Conservation (phyloP, 2,888 invertebrate species). For the Habrosyne pyritoides region DNA sequence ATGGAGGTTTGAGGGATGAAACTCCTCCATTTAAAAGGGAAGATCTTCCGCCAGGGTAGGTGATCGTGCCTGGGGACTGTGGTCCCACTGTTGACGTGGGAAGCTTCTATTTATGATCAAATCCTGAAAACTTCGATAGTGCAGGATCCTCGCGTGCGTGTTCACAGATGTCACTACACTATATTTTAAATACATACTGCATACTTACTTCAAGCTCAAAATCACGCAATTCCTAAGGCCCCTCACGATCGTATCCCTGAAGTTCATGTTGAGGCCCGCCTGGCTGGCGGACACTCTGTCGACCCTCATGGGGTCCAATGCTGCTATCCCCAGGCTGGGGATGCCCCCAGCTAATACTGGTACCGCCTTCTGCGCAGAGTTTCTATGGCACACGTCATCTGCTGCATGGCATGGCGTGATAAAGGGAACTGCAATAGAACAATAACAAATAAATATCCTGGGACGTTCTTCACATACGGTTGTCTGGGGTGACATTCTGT, state of each 20-base stretch:
- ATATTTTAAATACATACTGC: no score
- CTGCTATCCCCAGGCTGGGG: slow-evolving; percentile 51
- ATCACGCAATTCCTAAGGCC: slow-evolving; percentile 63
- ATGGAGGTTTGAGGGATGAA: no score
- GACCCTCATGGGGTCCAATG: slow-evolving; percentile 66
- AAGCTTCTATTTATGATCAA: no score
- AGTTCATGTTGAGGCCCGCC: slow-evolving; percentile 65
- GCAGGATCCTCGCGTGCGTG: no score
- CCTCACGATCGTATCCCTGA: slow-evolving; percentile 59
- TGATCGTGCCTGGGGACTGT: no score
- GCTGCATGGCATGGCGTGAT: slow-evolving; percentile 56
- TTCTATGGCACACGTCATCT: slow-evolving; percentile 53
- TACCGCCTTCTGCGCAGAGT: slow-evolving; percentile 57
- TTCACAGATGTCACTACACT: no score
- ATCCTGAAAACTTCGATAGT: no score
- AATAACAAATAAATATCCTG: neutral
- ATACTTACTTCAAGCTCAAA: slow-evolving; percentile 53
- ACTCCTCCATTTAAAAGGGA: no score
- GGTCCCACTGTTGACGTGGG: no score
- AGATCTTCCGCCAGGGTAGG: no score
- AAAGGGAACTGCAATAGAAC: slow-evolving; percentile 48
- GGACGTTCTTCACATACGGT: neutral
- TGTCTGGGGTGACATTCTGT: no score
- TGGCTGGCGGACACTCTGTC: slow-evolving; percentile 51
- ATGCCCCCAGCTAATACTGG: slow-evolving; percentile 59